These are phyloP conservation scores for Cladopsammia gracilis DNA, from an alignment of 64 coral and sea anemone genomes.

Conservation along the genomic window DNA sequence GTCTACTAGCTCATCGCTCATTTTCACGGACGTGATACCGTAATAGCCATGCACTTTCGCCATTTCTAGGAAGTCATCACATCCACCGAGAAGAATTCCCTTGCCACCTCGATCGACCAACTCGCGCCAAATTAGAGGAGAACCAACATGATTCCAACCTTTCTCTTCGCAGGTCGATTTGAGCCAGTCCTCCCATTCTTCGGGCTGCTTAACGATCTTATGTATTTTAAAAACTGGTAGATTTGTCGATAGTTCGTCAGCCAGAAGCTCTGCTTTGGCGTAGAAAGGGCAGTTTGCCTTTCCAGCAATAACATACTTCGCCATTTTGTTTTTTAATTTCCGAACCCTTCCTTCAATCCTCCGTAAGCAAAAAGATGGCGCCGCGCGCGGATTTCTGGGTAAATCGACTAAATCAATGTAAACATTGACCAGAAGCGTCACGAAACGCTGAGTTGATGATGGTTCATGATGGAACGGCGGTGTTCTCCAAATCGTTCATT, in stretches of 20 bases:
- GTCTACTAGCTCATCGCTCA: slow-evolving; percentile 83
- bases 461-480: too few relatives aligned
- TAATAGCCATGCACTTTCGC: slow-evolving; percentile 92
- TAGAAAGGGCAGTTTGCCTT: slow-evolving; percentile 95
- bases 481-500: too few relatives aligned
- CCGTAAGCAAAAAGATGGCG: too few relatives aligned
- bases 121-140: slow-evolving; percentile 95
- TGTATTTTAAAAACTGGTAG: slow-evolving; percentile 89
- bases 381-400: too few relatives aligned
- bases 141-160: slow-evolving; percentile 82
- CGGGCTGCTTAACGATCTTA: slow-evolving; percentile 89
- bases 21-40: slow-evolving; percentile 83
- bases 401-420: too few relatives aligned
- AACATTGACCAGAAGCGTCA: too few relatives aligned
- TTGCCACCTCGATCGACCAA: slow-evolving; percentile 92
- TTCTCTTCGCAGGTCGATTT: slow-evolving; percentile 77
- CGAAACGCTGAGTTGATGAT: too few relatives aligned
- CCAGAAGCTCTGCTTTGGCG: slow-evolving; percentile 94
- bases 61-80: slow-evolving; percentile 96
- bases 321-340: slow-evolving; percentile 79
- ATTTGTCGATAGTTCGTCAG: slow-evolving; percentile 81
- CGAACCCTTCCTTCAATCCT: too few relatives aligned
- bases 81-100: slow-evolving; percentile 90
- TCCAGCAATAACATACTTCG: slow-evolving; percentile 97
- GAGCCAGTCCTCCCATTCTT: slow-evolving; percentile 88